Evolutionary conservation across 2,797 vertebrate species (phyloP).

Genomic region (Peromyscus aztecus): DNA sequence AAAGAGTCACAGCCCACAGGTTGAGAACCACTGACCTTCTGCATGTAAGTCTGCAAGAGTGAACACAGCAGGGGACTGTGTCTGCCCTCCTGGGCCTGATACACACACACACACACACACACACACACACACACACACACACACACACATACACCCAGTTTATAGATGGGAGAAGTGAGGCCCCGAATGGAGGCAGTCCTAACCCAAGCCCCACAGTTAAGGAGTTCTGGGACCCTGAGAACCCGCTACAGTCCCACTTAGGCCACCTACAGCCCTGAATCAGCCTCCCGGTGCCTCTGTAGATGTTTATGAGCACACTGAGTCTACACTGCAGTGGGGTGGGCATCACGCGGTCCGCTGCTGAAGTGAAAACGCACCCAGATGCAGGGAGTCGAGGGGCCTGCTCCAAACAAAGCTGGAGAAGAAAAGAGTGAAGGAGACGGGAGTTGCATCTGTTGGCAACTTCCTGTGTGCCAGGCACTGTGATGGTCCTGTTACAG

Average conservation of each 20-base stretch:
- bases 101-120: no score
- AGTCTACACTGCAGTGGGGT: neutral
- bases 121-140: neutral
- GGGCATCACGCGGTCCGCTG: accelerated
- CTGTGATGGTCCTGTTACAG: neutral
- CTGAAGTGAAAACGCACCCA: neutral
- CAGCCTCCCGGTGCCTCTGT: neutral
- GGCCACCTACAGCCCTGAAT: neutral
- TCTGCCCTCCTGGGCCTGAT: neutral
- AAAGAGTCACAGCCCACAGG: no score
- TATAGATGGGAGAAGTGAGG: neutral
- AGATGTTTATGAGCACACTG: neutral
- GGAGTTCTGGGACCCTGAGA: neutral
- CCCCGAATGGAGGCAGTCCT: neutral
- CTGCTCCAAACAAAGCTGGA: neutral
- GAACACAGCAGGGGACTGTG: accelerated
- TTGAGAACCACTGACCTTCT: neutral
- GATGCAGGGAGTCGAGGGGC: neutral
- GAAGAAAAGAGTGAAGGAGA: neutral
- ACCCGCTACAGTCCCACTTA: neutral
- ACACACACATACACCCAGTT: neutral
- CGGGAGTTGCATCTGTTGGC: accelerated
- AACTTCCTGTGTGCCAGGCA: neutral
- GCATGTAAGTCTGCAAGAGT: neutral
- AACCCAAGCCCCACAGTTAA: neutral